A percentile compares a stretch with the other conserved stretches of the same genome.
These are phyloP conservation scores for Scaeva pyrastri DNA, from an alignment of 2,888 invertebrate species.

Conservation along the genomic window DNA sequence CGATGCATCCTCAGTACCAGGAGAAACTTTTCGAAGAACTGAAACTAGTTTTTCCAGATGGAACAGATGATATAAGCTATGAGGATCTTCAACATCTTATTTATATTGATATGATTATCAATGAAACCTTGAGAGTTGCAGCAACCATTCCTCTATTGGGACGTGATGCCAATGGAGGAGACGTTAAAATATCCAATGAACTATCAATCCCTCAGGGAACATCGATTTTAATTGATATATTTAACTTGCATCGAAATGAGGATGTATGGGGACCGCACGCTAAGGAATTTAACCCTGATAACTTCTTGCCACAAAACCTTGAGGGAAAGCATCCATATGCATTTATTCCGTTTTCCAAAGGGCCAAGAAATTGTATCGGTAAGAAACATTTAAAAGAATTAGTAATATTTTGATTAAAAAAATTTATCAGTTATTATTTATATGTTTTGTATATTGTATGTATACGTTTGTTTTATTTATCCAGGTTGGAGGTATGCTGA, in stretches of 20 bases:
- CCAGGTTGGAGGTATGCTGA: constrained; percentile 78
- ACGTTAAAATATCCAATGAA: constrained; percentile 57
- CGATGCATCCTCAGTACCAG: constrained; percentile 78
- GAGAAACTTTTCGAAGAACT: constrained; percentile 77
- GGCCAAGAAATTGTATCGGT: constrained; percentile 78
- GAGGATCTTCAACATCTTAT: constrained; percentile 74
- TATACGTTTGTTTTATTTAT: constrained; percentile 39
- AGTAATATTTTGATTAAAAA: background rate
- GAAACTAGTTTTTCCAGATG: constrained; percentile 53
- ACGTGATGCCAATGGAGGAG: constrained; percentile 69
- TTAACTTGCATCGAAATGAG: constrained; percentile 77
- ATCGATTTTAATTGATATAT: constrained; percentile 77
- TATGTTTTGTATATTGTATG: background rate
- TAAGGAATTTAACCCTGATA: constrained; percentile 78
- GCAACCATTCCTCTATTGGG: constrained; percentile 78
- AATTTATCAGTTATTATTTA: background rate
- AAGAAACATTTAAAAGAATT: constrained; percentile 12
- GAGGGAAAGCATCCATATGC: constrained; percentile 77
- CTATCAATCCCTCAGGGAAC: constrained; percentile 74
- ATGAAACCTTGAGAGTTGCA: constrained; percentile 78
- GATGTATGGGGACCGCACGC: constrained; percentile 78
- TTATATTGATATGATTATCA: constrained; percentile 78
- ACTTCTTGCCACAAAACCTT: constrained; percentile 78
- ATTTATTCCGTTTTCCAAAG: constrained; percentile 79
- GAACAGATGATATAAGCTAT: constrained; percentile 54